phyloP scores from a whole-genome alignment of 1,140 invertebrate species.

The Nephila pilipes region DNA sequence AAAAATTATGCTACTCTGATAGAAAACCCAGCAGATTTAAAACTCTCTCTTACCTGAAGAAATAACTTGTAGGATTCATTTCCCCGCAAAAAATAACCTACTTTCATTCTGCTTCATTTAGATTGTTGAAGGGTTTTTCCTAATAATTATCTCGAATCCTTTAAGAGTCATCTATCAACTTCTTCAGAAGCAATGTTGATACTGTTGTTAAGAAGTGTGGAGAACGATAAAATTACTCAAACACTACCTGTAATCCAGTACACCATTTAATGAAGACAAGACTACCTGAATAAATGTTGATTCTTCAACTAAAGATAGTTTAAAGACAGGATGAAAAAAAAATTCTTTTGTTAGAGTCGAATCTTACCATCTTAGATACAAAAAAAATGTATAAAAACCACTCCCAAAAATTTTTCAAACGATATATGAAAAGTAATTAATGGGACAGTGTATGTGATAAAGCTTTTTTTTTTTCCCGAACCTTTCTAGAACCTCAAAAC shows the following conservation, averaged over 20 bases:
- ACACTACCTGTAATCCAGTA: not conserved
- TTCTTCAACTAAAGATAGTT: not conserved
- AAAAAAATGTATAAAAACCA: not conserved
- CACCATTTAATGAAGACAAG: not conserved
- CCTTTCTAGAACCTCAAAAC: not conserved
- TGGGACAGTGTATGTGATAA: not conserved
- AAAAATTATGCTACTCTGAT: too few species aligned
- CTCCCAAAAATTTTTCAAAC: slow-evolving; percentile 20
- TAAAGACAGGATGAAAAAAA: not conserved
- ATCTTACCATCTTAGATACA: not conserved
- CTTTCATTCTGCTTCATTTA: not conserved
- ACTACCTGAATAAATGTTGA: not conserved
- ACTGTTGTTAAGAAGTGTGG: not conserved
- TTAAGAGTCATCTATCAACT: not conserved
- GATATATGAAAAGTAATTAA: not conserved
- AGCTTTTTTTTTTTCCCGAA: not conserved
- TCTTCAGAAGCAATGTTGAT: not conserved
- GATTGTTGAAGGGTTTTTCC: not conserved
- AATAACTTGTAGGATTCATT: not conserved
- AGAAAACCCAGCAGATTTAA: too few species aligned
- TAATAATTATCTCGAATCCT: not conserved
- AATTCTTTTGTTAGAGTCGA: not conserved
- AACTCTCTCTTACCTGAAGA: too few species aligned
- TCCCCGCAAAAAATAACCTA: not conserved
- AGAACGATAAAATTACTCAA: not conserved